A percentile compares a stretch with the other conserved stretches of the same genome.
Evolutionary conservation across 2,113 vertebrate genomes (phyloP).

Genomic region (Cathartes aura): DNA sequence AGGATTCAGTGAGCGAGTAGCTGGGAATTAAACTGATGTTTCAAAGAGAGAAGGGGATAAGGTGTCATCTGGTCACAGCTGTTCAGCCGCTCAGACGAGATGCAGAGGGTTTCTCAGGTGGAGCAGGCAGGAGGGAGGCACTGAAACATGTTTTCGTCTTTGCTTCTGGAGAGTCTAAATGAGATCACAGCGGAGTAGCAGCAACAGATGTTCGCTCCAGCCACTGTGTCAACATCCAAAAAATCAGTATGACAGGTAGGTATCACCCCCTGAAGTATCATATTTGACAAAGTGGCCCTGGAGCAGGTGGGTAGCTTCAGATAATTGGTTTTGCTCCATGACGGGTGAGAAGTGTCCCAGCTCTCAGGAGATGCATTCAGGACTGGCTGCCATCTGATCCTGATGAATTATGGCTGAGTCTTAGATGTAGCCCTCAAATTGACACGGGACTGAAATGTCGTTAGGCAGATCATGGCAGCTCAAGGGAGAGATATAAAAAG

Average conservation of each 20-base stretch:
- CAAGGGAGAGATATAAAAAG: background rate
- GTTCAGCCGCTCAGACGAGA: background rate
- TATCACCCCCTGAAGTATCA: background rate
- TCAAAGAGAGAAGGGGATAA: background rate
- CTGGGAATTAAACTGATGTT: background rate
- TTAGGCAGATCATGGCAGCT: background rate
- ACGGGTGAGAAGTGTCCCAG: background rate
- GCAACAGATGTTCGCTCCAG: conserved; percentile 31
- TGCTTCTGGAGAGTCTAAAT: background rate
- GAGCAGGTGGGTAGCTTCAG: conserved; percentile 45
- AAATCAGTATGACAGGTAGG: conserved; percentile 33
- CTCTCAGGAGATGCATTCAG: background rate
- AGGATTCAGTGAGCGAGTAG: background rate
- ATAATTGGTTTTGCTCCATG: background rate
- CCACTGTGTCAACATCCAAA: conserved; percentile 15
- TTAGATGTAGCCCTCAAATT: background rate
- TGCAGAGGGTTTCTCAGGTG: background rate
- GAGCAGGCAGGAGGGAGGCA: background rate
- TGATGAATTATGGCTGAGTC: conserved; percentile 29
- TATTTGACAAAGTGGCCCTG: background rate
- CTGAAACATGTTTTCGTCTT: background rate
- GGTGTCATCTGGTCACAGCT: background rate
- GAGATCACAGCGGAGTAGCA: background rate
- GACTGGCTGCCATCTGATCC: conserved; percentile 9
- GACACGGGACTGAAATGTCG: background rate